Base-by-base conservation (phyloP, 2,113 vertebrate genomes). In the Takifugu bimaculatus region DNA sequence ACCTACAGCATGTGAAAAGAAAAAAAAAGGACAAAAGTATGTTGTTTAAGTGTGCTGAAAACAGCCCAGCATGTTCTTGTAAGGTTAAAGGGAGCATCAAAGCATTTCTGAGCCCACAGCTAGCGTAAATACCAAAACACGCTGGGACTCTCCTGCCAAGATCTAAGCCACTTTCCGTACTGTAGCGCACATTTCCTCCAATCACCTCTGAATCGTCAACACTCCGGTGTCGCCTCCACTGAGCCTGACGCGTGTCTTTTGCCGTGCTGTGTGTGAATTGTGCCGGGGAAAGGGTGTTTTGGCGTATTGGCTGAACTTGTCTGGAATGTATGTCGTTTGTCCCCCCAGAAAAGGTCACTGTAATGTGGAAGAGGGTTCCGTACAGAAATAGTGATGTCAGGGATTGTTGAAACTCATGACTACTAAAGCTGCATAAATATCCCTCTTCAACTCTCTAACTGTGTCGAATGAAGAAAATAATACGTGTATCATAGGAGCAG, bases 171-270 rank as follows among this genome's bases (percentile, higher is more conserved):
- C 72, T 65, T 10, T n/a, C 44, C 6, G 58, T 68, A 72, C 79
- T 65, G 78, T 77, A 77, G 64, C 80, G 84, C 81, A 81, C 81
- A 81, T 78, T 80, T 76, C 66, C 74, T 67, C 67, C 53, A 61
- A 44, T 73, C 65, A 63, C 75, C 79, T 65, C 79, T 32, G 72
- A 39, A 60, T 65, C 74, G 80, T 71, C 29, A 15, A 59, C 58
- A 70, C 64, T 80, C 79, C 28, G 71, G 57, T 74, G 76, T 83
- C 58, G 80, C 63, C 57, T 60, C 43, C 56, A 29, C 65, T 60
- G 57, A 67, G 63, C 26, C 66, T 61, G 57, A 65, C 60, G 72
- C 14, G 13, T 77, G 64, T 79, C 48, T 69, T 67, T 75, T 74
- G 32, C 60, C 43, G 61, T 66, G 42, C 72, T 50, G 52, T 51